phyloP scores from a whole-genome alignment of 2,797 vertebrate species.

The Catamblyrhynchus diadema region DNA sequence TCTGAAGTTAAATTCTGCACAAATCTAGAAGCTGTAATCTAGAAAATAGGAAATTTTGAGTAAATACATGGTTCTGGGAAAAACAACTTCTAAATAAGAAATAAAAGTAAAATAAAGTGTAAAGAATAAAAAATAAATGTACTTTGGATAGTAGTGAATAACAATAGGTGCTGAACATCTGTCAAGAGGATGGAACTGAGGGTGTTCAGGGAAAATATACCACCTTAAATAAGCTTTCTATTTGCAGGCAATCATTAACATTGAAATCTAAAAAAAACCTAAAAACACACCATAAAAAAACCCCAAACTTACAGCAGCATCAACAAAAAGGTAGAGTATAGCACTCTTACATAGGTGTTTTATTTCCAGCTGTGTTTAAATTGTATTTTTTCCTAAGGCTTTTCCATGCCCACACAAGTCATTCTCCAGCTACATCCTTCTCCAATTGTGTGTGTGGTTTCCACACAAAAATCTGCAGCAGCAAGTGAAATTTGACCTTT shows the following conservation, averaged over 20 bases:
- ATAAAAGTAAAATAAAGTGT: background rate
- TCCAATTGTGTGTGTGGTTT: background rate
- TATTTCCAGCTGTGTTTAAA: background rate
- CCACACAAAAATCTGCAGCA: background rate
- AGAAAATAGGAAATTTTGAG: background rate
- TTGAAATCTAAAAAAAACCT: background rate
- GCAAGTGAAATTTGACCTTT: background rate
- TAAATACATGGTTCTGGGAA: background rate
- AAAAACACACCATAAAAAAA: rapidly evolving
- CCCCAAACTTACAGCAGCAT: background rate
- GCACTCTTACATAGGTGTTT: background rate
- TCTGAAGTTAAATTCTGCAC: background rate
- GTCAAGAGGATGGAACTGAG: background rate
- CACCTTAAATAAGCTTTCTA: background rate
- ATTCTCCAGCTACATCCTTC: background rate
- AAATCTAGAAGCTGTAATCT: background rate
- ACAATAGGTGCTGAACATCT: background rate
- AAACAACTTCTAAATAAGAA: background rate
- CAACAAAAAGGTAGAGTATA: background rate
- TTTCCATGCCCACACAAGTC: background rate
- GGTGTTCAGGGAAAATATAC: background rate
- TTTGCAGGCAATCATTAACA: background rate
- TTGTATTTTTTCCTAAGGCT: background rate
- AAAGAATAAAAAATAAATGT: background rate
- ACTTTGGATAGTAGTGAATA: background rate